phyloP scores from a whole-genome alignment of 2,888 invertebrate species.

The Doris montereyensis region DNA sequence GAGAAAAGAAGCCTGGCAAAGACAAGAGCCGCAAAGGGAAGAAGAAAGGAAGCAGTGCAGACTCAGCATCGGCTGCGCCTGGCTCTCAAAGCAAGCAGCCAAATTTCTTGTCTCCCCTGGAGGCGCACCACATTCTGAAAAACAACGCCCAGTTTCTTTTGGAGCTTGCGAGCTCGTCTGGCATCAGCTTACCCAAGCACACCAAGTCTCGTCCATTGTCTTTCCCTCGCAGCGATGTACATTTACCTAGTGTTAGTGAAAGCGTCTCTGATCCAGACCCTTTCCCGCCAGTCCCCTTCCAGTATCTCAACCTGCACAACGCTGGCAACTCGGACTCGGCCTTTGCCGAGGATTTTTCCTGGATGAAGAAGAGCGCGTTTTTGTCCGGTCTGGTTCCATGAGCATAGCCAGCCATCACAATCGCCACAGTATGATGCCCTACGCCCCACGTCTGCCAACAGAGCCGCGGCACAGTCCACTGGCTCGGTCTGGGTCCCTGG shows the following conservation, averaged over 20 bases:
- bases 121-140: conserved; percentile 83
- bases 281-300: conserved; percentile 68
- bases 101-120: conserved; percentile 73
- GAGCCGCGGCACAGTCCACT: conserved; percentile 66
- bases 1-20: conserved; percentile 67
- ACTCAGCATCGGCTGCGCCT: conserved; percentile 41
- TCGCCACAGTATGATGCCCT: conserved; percentile 35
- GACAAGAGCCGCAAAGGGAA: conserved; percentile 70
- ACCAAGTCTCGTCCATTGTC: conserved; percentile 48
- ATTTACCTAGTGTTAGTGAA: conserved; percentile 68
- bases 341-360: conserved; percentile 70
- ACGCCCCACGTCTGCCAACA: conserved; percentile 64
- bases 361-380: conserved; percentile 64
- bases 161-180: conserved; percentile 87
- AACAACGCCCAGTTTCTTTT: conserved; percentile 95
- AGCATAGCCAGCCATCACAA: conserved; percentile 52
- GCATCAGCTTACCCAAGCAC: conserved; percentile 71
- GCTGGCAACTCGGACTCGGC: conserved; percentile 68
- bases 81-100: conserved; percentile 54
- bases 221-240: conserved; percentile 53
- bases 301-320: conserved; percentile 63
- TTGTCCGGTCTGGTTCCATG: conserved; percentile 65
- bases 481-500: conserved; percentile 65
- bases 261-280: conserved; percentile 63
- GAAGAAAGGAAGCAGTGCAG: conserved; percentile 52